Conservation (phyloP, 2,113 vertebrate genomes). For the Bufo bufo region DNA sequence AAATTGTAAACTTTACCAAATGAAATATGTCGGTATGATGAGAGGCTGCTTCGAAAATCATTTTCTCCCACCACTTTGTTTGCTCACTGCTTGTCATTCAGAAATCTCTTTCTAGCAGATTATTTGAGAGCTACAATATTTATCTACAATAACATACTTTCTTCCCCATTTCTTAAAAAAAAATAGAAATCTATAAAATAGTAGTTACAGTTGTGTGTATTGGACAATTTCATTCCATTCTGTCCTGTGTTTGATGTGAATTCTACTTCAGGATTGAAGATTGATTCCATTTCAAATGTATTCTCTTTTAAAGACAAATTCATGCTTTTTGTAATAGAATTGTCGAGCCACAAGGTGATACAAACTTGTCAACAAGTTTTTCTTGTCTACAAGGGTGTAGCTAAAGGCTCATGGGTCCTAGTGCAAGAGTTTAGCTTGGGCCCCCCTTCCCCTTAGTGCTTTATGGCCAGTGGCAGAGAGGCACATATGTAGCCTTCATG, state of each 20-base stretch:
- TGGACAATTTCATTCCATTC: slow-evolving; percentile 20
- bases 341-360: not conserved
- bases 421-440: too few relatives aligned
- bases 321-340: not conserved
- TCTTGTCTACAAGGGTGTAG: not conserved
- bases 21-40: not conserved
- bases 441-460: too few relatives aligned
- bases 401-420: too few relatives aligned
- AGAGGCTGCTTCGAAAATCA: not conserved
- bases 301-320: slow-evolving; percentile 29
- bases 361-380: not conserved
- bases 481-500: too few relatives aligned
- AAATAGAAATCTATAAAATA: slow-evolving; percentile 38
- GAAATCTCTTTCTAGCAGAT: slow-evolving; percentile 22
- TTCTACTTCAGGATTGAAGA: slow-evolving; percentile 12
- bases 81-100: slow-evolving; percentile 15
- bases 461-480: too few relatives aligned
- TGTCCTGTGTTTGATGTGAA: slow-evolving; percentile 17
- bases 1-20: slow-evolving; percentile 7
- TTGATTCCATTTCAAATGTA: slow-evolving; percentile 28
- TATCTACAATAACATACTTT: slow-evolving; percentile 33
- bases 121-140: slow-evolving; percentile 26
- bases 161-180: slow-evolving; percentile 23
- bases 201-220: slow-evolving; percentile 21
- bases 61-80: not conserved